These are phyloP conservation scores for Leptopilina myrica DNA, from an alignment of 2,888 invertebrate genomes.

Conservation along the genomic window DNA sequence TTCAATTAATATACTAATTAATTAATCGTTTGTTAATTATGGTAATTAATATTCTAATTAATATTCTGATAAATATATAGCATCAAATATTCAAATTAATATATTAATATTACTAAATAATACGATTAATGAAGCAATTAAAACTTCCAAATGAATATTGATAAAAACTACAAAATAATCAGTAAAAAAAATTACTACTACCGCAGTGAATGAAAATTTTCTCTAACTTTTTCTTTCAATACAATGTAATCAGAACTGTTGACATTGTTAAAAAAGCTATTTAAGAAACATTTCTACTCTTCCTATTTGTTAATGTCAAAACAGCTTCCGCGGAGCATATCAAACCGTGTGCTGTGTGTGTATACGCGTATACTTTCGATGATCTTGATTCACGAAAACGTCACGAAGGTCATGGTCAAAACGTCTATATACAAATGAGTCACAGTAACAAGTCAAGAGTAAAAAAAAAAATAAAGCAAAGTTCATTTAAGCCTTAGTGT, in stretches of 20 bases:
- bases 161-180: background rate
- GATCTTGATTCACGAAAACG: slow-evolving; percentile 46
- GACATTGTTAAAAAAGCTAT: slow-evolving; percentile 8
- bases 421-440: slow-evolving; percentile 5
- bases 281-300: background rate
- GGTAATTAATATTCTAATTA: too few species aligned
- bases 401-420: slow-evolving; percentile 21
- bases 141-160: too few species aligned
- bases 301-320: slow-evolving; percentile 5
- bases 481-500: slow-evolving; percentile 54
- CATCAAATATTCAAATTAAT: too few species aligned
- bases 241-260: background rate
- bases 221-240: slow-evolving; percentile 1
- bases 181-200: too few species aligned
- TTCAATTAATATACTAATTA: too few species aligned
- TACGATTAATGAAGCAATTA: too few species aligned
- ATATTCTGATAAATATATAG: too few species aligned
- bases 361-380: slow-evolving; percentile 42
- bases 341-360: background rate
- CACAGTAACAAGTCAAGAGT: background rate
- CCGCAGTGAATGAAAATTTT: too few species aligned
- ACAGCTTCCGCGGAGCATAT: background rate
- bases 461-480: slow-evolving; percentile 30
- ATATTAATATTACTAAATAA: too few species aligned
- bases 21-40: too few species aligned